Conservation (phyloP, 2,888 invertebrate species). For the Sinohyriopsis cumingii region DNA sequence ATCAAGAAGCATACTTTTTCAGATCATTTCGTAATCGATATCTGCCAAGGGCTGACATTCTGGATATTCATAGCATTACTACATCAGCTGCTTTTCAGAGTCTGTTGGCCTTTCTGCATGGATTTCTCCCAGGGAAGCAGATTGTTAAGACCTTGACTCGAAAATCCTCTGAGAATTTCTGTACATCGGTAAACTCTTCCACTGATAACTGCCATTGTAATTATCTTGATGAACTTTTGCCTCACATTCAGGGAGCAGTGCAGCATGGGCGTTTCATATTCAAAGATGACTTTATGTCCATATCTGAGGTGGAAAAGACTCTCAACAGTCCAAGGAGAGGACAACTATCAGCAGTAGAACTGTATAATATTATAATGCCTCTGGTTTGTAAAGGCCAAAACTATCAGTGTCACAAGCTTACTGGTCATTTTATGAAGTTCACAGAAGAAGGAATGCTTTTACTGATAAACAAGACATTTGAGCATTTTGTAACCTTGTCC, state of each 20-base stretch:
- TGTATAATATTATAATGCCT: slow-evolving; percentile 16
- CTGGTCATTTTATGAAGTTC: not conserved
- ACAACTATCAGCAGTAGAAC: slow-evolving; percentile 9
- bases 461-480: not conserved
- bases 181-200: slow-evolving; percentile 11
- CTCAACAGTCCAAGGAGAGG: slow-evolving; percentile 4
- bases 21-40: no score
- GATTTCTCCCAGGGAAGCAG: slow-evolving; percentile 44
- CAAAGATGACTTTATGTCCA: slow-evolving; percentile 21
- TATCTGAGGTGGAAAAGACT: slow-evolving; percentile 6
- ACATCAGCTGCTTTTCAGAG: slow-evolving; percentile 27
- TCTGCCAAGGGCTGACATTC: no score
- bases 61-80: no score
- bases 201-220: slow-evolving; percentile 20
- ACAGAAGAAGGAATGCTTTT: not conserved
- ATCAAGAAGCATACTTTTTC: no score
- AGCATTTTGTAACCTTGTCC: slow-evolving; percentile 10
- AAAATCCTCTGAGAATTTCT: slow-evolving; percentile 35
- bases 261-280: slow-evolving; percentile 22
- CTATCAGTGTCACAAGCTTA: not conserved
- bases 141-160: slow-evolving; percentile 33
- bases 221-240: slow-evolving; percentile 10
- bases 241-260: slow-evolving; percentile 17
- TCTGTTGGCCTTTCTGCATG: slow-evolving; percentile 42
- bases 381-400: not conserved